phyloP scores from a whole-genome alignment of 2,113 vertebrate species.

The Ammodytes dubius region DNA sequence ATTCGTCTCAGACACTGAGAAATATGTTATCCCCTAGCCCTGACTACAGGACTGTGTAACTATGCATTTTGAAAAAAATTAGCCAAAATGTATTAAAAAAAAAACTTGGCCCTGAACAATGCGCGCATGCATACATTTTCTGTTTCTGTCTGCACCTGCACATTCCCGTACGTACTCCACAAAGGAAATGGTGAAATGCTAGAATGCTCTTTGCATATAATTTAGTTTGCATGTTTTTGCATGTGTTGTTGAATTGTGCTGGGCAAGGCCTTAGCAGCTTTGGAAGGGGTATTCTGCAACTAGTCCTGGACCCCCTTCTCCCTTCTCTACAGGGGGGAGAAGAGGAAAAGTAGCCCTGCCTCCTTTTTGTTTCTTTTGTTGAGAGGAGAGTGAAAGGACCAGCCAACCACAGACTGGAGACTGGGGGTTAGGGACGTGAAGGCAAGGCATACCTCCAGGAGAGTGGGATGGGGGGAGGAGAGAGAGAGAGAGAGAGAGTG shows the following conservation, averaged over 20 bases:
- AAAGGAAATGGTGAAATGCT: slow-evolving; percentile 1
- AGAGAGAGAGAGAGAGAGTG: too few species aligned
- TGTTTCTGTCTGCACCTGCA: slow-evolving; percentile 10
- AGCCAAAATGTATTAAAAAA: slow-evolving; percentile 1
- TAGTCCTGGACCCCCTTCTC: slow-evolving; percentile 2
- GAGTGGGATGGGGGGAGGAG: background rate
- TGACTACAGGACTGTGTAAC: too few species aligned
- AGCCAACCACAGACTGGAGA: slow-evolving; percentile 68
- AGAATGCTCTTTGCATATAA: background rate
- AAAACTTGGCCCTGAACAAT: background rate
- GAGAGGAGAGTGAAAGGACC: slow-evolving; percentile 80
- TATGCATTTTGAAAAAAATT: background rate
- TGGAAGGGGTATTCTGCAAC: slow-evolving; percentile 36
- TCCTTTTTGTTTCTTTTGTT: slow-evolving; percentile 83
- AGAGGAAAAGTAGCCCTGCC: slow-evolving; percentile 62
- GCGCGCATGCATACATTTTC: background rate
- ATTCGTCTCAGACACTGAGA: too few species aligned
- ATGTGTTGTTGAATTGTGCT: background rate
- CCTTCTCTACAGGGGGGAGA: slow-evolving; percentile 55
- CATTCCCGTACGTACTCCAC: background rate
- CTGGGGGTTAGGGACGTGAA: slow-evolving; percentile 35
- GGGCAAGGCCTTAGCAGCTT: background rate
- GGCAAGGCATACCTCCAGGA: slow-evolving; percentile 24
- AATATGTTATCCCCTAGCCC: too few species aligned
- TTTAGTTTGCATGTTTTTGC: slow-evolving; percentile 10